These are phyloP conservation scores for Fregetta grallaria DNA, from an alignment of 2,113 vertebrate genomes.

Conservation along the genomic window DNA sequence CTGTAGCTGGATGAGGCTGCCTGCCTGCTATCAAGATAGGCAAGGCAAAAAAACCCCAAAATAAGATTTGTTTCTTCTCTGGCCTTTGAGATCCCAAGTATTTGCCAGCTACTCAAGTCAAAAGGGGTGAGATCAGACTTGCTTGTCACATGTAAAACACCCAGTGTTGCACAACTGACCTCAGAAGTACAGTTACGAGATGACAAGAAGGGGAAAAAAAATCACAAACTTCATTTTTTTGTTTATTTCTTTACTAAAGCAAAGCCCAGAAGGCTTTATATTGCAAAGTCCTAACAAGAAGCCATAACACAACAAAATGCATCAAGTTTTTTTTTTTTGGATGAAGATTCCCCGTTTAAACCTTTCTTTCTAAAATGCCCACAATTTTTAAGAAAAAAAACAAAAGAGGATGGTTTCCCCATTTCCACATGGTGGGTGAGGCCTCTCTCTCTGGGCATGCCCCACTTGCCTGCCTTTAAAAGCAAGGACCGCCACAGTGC, in stretches of 20 bases:
- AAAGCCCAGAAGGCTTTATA: background rate
- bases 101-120: background rate
- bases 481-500: fast-evolving
- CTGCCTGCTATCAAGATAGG: background rate
- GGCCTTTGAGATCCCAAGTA: background rate
- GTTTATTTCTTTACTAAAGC: background rate
- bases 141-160: background rate
- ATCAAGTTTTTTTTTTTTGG: background rate
- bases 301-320: background rate
- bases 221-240: background rate
- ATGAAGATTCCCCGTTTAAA: background rate
- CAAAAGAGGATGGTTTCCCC: background rate
- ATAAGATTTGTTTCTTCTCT: background rate
- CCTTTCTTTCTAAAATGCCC: background rate
- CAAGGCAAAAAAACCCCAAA: background rate
- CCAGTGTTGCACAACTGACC: background rate
- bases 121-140: background rate
- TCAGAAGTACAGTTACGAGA: background rate
- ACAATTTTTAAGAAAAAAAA: background rate
- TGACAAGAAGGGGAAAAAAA: background rate
- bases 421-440: background rate
- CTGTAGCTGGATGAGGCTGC: background rate
- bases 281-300: background rate
- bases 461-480: background rate
- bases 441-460: background rate